A percentile compares a stretch with the other conserved stretches of the same genome.
These are phyloP conservation scores for Lordiphosa collinella DNA, from an alignment of 1,140 invertebrate genomes.

Conservation along the genomic window DNA sequence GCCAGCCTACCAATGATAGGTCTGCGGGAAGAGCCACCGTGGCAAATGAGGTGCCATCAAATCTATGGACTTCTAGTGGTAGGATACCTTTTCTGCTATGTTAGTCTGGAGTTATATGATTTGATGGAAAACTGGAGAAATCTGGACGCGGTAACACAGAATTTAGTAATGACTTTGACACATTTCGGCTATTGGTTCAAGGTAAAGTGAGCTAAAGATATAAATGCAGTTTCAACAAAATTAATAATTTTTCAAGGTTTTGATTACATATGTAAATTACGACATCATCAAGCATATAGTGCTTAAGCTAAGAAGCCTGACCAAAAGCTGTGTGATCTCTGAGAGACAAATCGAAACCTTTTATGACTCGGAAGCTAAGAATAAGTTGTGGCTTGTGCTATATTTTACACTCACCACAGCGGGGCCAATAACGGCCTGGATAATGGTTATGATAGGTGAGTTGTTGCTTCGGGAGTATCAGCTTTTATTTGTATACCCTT, in stretches of 20 bases:
- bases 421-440: constrained; percentile 17
- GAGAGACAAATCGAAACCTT: constrained; percentile 35
- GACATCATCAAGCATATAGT: constrained; percentile 20
- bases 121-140: background rate
- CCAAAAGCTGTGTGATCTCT: constrained; percentile 27
- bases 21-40: background rate
- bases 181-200: constrained; percentile 3
- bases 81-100: background rate
- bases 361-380: constrained; percentile 36
- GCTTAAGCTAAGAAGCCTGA: constrained; percentile 9
- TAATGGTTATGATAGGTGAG: constrained; percentile 20
- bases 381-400: constrained; percentile 39
- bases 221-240: too few relatives aligned
- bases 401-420: constrained; percentile 43
- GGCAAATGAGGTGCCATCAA: background rate
- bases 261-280: constrained; percentile 4
- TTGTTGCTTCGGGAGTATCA: too few relatives aligned
- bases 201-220: background rate
- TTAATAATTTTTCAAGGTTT: background rate
- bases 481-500: too few relatives aligned
- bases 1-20: background rate
- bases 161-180: background rate
- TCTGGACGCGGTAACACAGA: constrained; percentile 2
- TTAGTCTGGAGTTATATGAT: background rate
- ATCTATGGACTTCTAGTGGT: background rate